Evolutionary conservation across 2,797 vertebrate genomes (phyloP).

Genomic region (Leuciscus waleckii): DNA sequence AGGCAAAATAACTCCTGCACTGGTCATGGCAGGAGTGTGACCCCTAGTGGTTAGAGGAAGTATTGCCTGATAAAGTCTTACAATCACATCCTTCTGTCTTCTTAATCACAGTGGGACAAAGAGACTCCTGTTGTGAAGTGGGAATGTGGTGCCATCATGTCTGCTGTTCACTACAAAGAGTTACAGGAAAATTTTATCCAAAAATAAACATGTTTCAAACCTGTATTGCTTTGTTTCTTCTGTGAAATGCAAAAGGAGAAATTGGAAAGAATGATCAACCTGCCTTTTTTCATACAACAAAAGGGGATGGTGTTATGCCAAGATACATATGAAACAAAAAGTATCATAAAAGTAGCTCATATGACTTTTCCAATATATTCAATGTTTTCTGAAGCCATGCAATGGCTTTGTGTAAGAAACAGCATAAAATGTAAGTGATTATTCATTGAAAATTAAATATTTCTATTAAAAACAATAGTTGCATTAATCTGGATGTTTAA

Average conservation of each 20-base stretch:
- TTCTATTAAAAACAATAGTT: neutral
- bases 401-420: neutral
- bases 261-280: neutral
- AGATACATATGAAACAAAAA: neutral
- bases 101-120: too few relatives aligned
- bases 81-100: too few relatives aligned
- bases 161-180: too few relatives aligned
- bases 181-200: neutral
- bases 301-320: neutral
- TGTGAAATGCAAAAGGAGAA: neutral
- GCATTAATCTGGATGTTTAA: neutral
- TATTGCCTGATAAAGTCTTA: too few relatives aligned
- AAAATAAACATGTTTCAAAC: neutral
- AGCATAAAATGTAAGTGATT: neutral
- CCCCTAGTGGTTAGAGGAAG: too few relatives aligned
- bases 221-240: neutral
- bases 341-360: neutral
- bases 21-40: neutral
- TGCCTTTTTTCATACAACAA: neutral
- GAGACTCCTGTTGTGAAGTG: too few relatives aligned
- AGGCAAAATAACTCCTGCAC: neutral
- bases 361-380: neutral
- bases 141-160: too few relatives aligned
- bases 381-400: neutral
- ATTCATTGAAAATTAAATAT: neutral